phyloP scores from a whole-genome alignment of 1,140 invertebrate species.

The Drosophila ambigua region DNA sequence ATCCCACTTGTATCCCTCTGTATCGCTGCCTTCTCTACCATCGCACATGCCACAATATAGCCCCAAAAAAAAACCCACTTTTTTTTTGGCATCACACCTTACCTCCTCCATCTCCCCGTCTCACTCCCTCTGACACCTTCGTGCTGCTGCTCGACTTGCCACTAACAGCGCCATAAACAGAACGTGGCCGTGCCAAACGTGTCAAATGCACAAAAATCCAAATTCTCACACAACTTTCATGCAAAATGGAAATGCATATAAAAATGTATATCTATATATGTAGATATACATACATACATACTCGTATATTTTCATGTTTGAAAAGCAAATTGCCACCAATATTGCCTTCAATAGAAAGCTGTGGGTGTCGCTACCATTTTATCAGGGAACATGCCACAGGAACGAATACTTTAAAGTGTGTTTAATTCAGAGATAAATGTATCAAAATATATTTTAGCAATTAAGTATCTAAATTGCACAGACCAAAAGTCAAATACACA shows the following conservation, averaged over 20 bases:
- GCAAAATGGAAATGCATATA: slow-evolving; percentile 28
- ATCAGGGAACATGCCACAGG: too few relatives aligned
- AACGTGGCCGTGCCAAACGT: slow-evolving; percentile 56
- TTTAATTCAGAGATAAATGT: too few relatives aligned
- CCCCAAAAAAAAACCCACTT: slow-evolving; percentile 9
- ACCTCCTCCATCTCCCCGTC: background rate
- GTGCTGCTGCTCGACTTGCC: slow-evolving; percentile 18
- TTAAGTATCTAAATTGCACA: too few relatives aligned
- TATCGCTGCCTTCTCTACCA: background rate
- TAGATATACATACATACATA: slow-evolving; percentile 8
- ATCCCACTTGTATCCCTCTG: background rate
- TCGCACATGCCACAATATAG: slow-evolving; percentile 9
- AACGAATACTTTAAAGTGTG: too few relatives aligned
- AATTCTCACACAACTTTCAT: slow-evolving; percentile 42
- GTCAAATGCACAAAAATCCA: slow-evolving; percentile 71
- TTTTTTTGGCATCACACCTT: slow-evolving; percentile 21
- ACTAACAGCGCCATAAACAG: slow-evolving; percentile 44
- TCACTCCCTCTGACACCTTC: background rate
- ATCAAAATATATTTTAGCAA: too few relatives aligned
- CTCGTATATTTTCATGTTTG: background rate
- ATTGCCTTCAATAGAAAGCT: too few relatives aligned
- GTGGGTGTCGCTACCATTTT: too few relatives aligned
- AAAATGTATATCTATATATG: slow-evolving; percentile 3
- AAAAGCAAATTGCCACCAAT: too few relatives aligned
- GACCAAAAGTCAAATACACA: too few relatives aligned